A percentile compares a stretch with the other conserved stretches of the same genome.
Conservation (phyloP, 23 tunicate species). For the Halocynthia aurantium region DNA sequence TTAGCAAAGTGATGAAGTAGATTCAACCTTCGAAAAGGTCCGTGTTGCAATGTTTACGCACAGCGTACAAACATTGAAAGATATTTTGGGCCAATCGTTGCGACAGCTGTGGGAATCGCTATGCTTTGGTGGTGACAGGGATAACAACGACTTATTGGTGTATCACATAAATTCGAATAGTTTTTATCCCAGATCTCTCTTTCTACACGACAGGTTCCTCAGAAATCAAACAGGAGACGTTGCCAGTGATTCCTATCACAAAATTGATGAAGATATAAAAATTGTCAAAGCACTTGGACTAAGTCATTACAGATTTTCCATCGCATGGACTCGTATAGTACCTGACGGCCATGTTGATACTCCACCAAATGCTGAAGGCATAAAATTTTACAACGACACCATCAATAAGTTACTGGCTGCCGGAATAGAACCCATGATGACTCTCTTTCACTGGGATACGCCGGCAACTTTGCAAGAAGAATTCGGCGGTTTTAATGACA, state of each 20-base stretch:
- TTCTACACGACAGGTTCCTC: conserved; percentile 26
- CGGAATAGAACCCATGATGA: conserved; percentile 77
- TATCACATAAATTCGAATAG: too few relatives aligned
- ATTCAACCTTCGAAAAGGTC: too few relatives aligned
- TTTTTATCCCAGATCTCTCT: too few relatives aligned
- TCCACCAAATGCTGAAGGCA: conserved; percentile 57
- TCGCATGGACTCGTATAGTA: conserved; percentile 89
- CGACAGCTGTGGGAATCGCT: too few relatives aligned
- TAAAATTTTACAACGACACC: conserved; percentile 67
- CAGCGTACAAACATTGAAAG: too few relatives aligned
- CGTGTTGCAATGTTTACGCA: too few relatives aligned
- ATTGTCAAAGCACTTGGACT: conserved; percentile 74
- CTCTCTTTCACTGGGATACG: conserved; percentile 92
- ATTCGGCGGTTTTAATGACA: conserved; percentile 86
- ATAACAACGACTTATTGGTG: too few relatives aligned
- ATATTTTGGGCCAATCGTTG: too few relatives aligned
- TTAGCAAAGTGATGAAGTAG: too few relatives aligned
- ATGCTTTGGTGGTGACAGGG: too few relatives aligned
- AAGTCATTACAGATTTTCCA: conserved; percentile 80
- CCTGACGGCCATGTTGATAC: conserved; percentile 56
- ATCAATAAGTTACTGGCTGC: conserved; percentile 61
- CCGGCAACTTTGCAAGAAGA: conserved; percentile 81
- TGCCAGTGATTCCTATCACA: conserved; percentile 80
- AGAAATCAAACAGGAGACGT: conserved; percentile 82
- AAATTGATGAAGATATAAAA: conserved; percentile 63